Evolutionary conservation across 2,797 vertebrate genomes (phyloP), one percentile per base, ranked within the genome.

Genomic region (Lagodon rhomboides): DNA sequence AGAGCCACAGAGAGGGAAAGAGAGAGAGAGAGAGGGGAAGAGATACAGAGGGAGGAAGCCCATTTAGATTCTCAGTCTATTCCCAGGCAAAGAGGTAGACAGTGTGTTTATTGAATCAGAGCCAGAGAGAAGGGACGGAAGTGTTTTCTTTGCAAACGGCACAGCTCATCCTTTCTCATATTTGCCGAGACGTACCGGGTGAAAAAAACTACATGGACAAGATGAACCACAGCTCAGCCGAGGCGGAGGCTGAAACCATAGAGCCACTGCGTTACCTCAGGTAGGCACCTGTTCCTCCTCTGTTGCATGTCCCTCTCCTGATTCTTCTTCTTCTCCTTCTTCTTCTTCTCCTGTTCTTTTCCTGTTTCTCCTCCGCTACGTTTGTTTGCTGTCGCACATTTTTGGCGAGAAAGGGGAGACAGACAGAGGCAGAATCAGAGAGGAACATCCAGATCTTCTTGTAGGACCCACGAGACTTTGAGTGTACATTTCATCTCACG

Each of bases 221-320:
- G 88, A 96, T 96, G 95, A 96, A 96, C 91, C 94, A 95, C 91
- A 95, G 94, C 94, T 93, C 94, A 75, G 93, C 90, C 34, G 95
- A 96, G 67, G 94, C 92, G 79, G 94, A 95, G 50, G 82, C 92
- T 53, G 95, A 95, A 83, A 94, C 88, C 90, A 94, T 91, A 83
- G 95, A 96, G 79, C 90, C 94, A 3, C 91, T 96, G 90, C 95
- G 94, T 27, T 95, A 94, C 91, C 92, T 96, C 91, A 96, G 95
- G 95, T 96, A 95, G 80, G 91, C 81, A 67, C 79, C 75, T 77
- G 72, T n/a, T 22, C 73, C 2, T 5, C 38, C 38, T 11, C 38
- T 11, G 38, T 18, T 16, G 41, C 69, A 4, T 59, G 27, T 34
- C 51, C 46, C 38, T 56, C 41, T 73, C 25, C 10, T 44, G 25